These are phyloP conservation scores for Rapana venosa DNA, from an alignment of 2,888 invertebrate genomes.

Conservation along the genomic window DNA sequence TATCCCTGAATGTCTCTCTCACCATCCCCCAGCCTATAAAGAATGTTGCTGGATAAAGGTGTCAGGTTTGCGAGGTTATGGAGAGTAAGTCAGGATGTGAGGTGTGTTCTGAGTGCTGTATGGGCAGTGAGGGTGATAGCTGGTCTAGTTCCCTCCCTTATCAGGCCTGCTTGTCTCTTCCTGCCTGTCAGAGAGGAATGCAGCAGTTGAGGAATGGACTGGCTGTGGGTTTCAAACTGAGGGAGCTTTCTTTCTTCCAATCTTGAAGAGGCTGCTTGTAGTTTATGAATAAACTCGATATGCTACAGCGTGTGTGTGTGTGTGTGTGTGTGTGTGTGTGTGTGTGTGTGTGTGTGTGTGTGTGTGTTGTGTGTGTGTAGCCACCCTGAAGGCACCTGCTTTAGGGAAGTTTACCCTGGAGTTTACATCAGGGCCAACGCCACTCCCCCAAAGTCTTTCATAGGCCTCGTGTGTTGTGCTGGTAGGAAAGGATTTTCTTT, in stretches of 20 bases:
- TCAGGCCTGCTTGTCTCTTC: neutral
- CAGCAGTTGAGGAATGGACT: neutral
- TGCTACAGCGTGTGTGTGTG: neutral
- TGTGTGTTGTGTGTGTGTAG: neutral
- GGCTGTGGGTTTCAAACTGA: too few relatives aligned
- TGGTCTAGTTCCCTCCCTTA: neutral
- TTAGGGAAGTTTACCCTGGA: too few relatives aligned
- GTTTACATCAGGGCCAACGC: neutral
- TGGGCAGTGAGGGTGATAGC: neutral
- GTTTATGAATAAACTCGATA: too few relatives aligned
- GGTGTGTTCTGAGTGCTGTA: neutral
- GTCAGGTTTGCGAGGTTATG: too few relatives aligned
- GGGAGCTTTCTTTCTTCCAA: too few relatives aligned
- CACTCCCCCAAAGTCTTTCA: too few relatives aligned
- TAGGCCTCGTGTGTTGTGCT: too few relatives aligned
- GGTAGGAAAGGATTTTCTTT: too few relatives aligned
- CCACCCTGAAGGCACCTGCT: neutral
- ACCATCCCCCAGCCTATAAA: too few relatives aligned
- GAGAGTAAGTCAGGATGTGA: neutral
- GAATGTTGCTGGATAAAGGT: too few relatives aligned
- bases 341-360: conserved; percentile 10
- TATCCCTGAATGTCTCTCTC: too few relatives aligned
- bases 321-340: conserved; percentile 9
- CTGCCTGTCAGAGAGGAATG: neutral
- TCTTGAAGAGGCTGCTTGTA: too few relatives aligned